A percentile compares a stretch with the other conserved stretches of the same genome.
phyloP scores from a whole-genome alignment of 2,113 vertebrate genomes.

The Pitta sordida region DNA sequence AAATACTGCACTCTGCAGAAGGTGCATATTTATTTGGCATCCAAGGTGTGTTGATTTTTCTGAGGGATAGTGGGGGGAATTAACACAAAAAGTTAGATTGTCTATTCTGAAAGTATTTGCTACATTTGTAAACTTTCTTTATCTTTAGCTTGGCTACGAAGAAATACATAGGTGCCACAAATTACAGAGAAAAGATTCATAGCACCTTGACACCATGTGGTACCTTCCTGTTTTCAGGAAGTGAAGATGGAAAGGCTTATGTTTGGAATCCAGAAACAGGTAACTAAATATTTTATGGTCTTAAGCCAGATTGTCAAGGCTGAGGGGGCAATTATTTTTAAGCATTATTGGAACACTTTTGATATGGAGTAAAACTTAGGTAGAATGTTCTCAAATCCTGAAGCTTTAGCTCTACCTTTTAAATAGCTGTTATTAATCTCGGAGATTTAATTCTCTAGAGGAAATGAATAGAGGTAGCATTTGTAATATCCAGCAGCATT shows the following conservation, averaged over 20 bases:
- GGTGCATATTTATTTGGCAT: neutral
- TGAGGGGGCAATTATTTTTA: neutral
- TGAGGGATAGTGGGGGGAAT: neutral
- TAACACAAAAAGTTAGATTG: neutral
- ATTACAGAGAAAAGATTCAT: slow-evolving; percentile 91
- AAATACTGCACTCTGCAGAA: neutral
- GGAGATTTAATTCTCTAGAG: neutral
- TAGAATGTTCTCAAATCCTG: neutral
- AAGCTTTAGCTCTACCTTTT: neutral
- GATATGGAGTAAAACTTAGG: neutral
- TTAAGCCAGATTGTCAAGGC: neutral
- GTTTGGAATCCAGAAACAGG: slow-evolving; percentile 98
- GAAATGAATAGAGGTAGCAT: neutral
- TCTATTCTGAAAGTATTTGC: neutral
- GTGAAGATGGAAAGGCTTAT: slow-evolving; percentile 92
- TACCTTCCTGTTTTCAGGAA: slow-evolving; percentile 91
- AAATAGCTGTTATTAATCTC: neutral
- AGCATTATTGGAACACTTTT: neutral
- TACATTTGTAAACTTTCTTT: slow-evolving; percentile 7
- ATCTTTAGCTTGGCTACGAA: slow-evolving; percentile 82
- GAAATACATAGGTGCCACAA: slow-evolving; percentile 90
- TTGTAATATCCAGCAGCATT: neutral
- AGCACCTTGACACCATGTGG: slow-evolving; percentile 94
- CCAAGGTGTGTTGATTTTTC: neutral
- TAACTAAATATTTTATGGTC: slow-evolving; percentile 54